phyloP scores from a whole-genome alignment of 2,113 vertebrate species.

The Glaucomys volans region DNA sequence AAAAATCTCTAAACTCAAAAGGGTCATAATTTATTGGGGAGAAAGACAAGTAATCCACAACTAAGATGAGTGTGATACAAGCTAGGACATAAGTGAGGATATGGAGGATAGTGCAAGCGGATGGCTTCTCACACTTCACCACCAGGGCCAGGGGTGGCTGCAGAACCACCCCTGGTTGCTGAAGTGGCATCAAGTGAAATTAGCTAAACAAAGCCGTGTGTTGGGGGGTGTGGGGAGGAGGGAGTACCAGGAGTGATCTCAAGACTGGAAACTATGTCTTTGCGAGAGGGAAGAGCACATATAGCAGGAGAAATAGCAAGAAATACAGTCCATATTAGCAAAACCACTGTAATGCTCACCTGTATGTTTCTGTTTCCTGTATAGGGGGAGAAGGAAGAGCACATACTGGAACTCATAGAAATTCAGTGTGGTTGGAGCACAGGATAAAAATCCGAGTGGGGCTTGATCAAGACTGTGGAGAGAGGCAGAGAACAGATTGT shows the following conservation, averaged over 20 bases:
- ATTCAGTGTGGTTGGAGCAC: background rate
- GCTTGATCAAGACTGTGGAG: background rate
- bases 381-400: background rate
- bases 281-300: background rate
- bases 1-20: background rate
- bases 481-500: background rate
- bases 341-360: background rate
- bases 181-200: background rate
- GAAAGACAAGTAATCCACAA: background rate
- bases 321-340: background rate
- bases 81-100: too few species aligned
- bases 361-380: background rate
- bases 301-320: background rate
- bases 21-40: background rate
- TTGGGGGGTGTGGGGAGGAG: rapidly evolving
- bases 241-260: background rate
- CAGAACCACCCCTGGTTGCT: background rate
- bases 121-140: background rate
- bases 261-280: background rate
- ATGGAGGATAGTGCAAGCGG: background rate
- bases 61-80: background rate
- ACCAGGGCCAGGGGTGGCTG: background rate
- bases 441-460: background rate
- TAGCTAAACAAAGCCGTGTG: background rate
- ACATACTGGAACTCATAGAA: background rate